Evolutionary conservation across 2,888 invertebrate species (phyloP).

Genomic region (Drosophila rubida): DNA sequence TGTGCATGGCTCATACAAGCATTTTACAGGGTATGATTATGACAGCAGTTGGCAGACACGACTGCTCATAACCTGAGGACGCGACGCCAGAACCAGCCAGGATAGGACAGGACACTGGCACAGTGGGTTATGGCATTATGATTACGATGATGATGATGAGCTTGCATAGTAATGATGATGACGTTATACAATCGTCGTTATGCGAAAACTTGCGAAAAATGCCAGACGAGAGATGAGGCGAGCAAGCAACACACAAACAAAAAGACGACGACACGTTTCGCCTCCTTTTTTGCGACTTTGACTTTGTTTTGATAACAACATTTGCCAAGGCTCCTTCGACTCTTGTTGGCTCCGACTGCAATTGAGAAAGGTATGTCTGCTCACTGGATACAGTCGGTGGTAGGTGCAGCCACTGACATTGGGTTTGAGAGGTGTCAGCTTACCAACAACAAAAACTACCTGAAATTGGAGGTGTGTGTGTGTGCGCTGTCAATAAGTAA

Average conservation of each 20-base stretch:
- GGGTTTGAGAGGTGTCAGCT: neutral
- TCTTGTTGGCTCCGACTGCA: slow-evolving; percentile 3
- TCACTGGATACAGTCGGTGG: too few relatives aligned
- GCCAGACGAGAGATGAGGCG: slow-evolving; percentile 1
- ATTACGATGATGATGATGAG: slow-evolving; percentile 14
- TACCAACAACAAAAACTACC: neutral
- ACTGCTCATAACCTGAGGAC: slow-evolving; percentile 19
- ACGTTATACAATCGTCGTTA: slow-evolving; percentile 15
- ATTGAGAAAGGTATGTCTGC: neutral
- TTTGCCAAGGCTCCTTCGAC: slow-evolving; percentile 34
- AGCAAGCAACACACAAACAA: neutral
- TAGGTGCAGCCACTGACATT: neutral
- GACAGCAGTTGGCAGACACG: slow-evolving; percentile 8
- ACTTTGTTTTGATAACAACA: slow-evolving; percentile 40
- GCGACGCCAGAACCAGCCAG: slow-evolving; percentile 12
- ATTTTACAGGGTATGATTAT: slow-evolving; percentile 13
- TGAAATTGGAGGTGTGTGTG: neutral
- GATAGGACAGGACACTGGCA: slow-evolving; percentile 6
- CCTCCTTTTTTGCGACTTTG: slow-evolving; percentile 23
- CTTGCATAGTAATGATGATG: slow-evolving; percentile 21
- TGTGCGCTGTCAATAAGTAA: slow-evolving; percentile 28
- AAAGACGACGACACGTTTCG: slow-evolving; percentile 37
- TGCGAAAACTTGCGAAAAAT: slow-evolving; percentile 34
- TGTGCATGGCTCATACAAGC: too few relatives aligned
- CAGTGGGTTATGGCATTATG: slow-evolving; percentile 35